Percentiles rank a stretch among this genome's conserved stretches.
These are phyloP conservation scores for Calliphora vicina DNA, from an alignment of 1,140 invertebrate genomes.

Conservation along the genomic window DNA sequence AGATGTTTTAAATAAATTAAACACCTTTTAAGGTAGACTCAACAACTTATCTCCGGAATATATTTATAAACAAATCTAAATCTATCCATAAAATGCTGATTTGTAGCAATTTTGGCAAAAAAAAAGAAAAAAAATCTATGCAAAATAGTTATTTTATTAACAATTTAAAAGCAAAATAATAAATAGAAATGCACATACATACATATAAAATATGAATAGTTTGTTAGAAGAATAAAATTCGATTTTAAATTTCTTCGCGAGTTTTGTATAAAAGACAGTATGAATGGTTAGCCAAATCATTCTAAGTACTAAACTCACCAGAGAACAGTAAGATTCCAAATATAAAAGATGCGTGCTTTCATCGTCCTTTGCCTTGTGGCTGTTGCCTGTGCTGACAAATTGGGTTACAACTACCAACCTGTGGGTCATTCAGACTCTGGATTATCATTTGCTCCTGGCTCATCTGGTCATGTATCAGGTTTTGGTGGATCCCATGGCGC, in stretches of 20 bases:
- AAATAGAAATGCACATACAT: background rate
- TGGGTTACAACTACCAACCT: conserved; percentile 59
- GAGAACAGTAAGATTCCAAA: conserved; percentile 22
- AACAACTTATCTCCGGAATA: too few relatives aligned
- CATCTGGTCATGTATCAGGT: too few relatives aligned
- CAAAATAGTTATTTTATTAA: background rate
- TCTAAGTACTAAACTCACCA: background rate
- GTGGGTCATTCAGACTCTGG: conserved; percentile 52
- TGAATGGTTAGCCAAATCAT: background rate
- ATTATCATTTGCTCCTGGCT: conserved; percentile 50
- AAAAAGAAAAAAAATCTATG: background rate
- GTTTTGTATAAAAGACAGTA: conserved; percentile 29
- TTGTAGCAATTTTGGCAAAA: background rate
- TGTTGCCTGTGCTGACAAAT: conserved; percentile 52
- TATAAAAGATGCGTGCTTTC: conserved; percentile 37
- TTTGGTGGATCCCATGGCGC: conserved; percentile 14
- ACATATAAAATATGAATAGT: too few relatives aligned
- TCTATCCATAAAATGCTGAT: background rate
- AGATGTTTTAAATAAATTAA: too few relatives aligned
- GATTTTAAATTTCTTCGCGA: too few relatives aligned
- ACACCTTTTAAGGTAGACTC: too few relatives aligned
- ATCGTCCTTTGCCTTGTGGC: conserved; percentile 47
- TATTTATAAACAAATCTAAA: too few relatives aligned
- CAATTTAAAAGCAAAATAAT: background rate
- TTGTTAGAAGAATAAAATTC: too few relatives aligned